Conservation (phyloP, 2,888 invertebrate species). For the Watsonalla cultraria region DNA sequence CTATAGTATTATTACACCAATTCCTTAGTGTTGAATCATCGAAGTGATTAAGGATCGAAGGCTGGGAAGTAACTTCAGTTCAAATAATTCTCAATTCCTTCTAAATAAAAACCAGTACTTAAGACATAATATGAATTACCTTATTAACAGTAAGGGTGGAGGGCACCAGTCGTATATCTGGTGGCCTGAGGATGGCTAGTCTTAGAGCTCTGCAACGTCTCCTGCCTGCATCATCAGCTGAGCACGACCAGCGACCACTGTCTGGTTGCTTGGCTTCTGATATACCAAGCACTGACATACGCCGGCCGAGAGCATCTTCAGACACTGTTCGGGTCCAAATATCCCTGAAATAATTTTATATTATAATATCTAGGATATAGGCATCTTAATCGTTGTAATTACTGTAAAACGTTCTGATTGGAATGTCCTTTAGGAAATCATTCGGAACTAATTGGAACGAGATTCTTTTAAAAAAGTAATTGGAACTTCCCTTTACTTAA, state of each 20-base stretch:
- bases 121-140: constrained; percentile 52
- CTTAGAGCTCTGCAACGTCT: constrained; percentile 82
- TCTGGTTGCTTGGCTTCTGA: constrained; percentile 84
- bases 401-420: too few species aligned
- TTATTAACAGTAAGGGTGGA: constrained; percentile 84
- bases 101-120: neutral
- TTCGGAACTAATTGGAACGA: too few species aligned
- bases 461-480: too few species aligned
- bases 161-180: constrained; percentile 83
- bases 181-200: constrained; percentile 80
- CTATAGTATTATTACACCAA: too few species aligned
- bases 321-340: constrained; percentile 83
- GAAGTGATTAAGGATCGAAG: too few species aligned
- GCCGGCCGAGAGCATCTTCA: constrained; percentile 64
- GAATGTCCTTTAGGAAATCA: too few species aligned
- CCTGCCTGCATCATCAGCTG: constrained; percentile 84
- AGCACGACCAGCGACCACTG: constrained; percentile 89
- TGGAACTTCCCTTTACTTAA: too few species aligned
- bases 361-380: neutral
- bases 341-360: constrained; percentile 59
- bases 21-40: too few species aligned
- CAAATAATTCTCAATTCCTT: too few species aligned
- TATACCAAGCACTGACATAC: constrained; percentile 85
- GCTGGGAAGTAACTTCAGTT: too few species aligned
- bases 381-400: neutral